Base-by-base conservation (phyloP, 1,140 invertebrate species). In the Diplogasteroides magnus region DNA sequence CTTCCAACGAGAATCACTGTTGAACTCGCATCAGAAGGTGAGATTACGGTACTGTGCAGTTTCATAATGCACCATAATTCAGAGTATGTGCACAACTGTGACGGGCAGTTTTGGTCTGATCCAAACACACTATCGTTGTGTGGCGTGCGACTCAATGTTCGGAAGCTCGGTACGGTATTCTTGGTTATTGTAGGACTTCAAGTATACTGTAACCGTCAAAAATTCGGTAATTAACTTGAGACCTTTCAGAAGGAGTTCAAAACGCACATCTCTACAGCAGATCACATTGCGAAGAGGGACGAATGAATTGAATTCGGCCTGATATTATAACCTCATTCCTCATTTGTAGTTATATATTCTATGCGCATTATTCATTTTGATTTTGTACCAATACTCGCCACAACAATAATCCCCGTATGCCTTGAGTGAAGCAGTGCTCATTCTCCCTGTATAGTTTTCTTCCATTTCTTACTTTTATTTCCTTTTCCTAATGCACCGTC, bases 81-180 rank as follows among this genome's bases (percentile, higher is more conserved):
- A 37, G 15, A 31, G 2, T 56, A 15, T 31, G 6, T 31, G 25
- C 31, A 59, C 56, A 29, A 23, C 27, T 1, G 57, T 31, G 55
- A 1, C 15, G 15, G 32, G 15, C 3, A 19, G 13, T 23, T 81
- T 82, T 58, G 71, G 68, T 32, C 68, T 82, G 32, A 67, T 83
- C 23, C 80, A 82, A 68, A 77, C 61, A 2, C 80, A 82, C 59
- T 83, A 83, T 67, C 75, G 78, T 29, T 82, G 80, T 68, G 56
- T 28, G 23, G 23, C 70, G 1, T 82, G 80, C 55, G n/a, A 64
- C 3, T 55, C 37, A 19, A 71, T 73, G 55, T 77, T 78, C 58
- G 82, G 80, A n/a, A 81, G 76, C 31, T 81, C 83, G 37, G 37
- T 48, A 48, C 6, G 37, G 19, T 11, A 48, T n/a, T n/a, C n/a